Conservation (phyloP, 30 jellyfish, hydroid and myxozoan species). For the Hydractinia echinata region DNA sequence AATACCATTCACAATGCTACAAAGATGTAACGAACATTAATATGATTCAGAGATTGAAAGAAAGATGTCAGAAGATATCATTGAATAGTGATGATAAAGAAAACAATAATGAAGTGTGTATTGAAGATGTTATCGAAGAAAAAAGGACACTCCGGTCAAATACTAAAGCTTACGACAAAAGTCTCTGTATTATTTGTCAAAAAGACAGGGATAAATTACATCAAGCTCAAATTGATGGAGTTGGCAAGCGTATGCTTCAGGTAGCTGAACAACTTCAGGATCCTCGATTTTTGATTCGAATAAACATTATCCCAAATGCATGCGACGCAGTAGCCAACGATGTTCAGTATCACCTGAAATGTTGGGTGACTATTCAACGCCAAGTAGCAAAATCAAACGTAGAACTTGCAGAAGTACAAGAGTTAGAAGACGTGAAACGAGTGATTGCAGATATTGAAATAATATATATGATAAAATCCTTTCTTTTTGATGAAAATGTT, state of each 20-base stretch:
- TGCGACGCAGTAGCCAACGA: conserved; percentile 11
- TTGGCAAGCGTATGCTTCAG: conserved; percentile 2
- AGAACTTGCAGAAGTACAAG: conserved; percentile 9
- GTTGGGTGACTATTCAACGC: conserved; percentile 12
- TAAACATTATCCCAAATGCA: conserved; percentile 14
- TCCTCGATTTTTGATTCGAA: background rate
- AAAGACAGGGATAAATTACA: background rate
- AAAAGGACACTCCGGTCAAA: background rate
- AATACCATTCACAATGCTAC: no score
- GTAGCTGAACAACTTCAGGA: background rate
- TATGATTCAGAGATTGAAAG: no score
- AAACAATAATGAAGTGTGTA: no score
- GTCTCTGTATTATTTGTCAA: background rate
- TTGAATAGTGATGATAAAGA: no score
- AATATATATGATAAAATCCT: conserved; percentile 13
- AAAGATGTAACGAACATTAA: no score
- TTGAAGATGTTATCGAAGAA: background rate
- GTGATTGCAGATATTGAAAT: conserved; percentile 14
- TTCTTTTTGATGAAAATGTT: background rate
- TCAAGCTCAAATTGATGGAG: background rate
- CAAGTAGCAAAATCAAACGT: background rate
- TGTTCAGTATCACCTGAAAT: conserved; percentile 1
- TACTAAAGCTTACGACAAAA: background rate
- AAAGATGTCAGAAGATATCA: no score
- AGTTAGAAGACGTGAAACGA: conserved; percentile 6